phyloP scores from a whole-genome alignment of 2,888 invertebrate genomes.

The Philonicus albiceps region DNA sequence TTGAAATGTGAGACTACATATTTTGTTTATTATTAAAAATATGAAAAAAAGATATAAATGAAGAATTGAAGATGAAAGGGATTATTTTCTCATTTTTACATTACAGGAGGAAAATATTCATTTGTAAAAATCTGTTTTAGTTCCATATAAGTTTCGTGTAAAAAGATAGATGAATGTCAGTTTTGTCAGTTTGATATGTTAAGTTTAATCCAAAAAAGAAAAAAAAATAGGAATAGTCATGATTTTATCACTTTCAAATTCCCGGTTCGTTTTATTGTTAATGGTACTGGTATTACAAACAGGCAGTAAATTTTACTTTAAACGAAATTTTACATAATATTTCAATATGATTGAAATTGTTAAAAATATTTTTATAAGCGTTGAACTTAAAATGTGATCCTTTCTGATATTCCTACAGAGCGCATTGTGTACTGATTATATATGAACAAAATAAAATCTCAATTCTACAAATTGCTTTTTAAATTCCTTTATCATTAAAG shows the following conservation, averaged over 20 bases:
- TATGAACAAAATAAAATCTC: constrained; percentile 49
- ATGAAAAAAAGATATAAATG: constrained; percentile 40
- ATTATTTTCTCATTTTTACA: constrained; percentile 38
- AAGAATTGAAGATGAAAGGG: constrained; percentile 46
- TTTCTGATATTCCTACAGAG: constrained; percentile 49
- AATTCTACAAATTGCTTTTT: constrained; percentile 41
- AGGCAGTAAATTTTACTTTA: constrained; percentile 24
- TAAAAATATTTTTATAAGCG: constrained; percentile 49
- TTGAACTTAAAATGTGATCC: constrained; percentile 49
- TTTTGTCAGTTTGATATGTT: constrained; percentile 24
- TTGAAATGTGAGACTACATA: constrained; percentile 25
- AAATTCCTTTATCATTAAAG: neutral
- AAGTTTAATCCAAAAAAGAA: constrained; percentile 4
- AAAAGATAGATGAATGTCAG: constrained; percentile 23
- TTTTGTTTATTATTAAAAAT: constrained; percentile 33
- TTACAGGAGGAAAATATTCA: constrained; percentile 15
- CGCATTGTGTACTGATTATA: constrained; percentile 48
- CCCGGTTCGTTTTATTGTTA: constrained; percentile 28
- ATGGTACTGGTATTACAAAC: constrained; percentile 17
- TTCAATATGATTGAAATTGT: constrained; percentile 49
- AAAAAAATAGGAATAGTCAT: constrained; percentile 11
- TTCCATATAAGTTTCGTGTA: constrained; percentile 26
- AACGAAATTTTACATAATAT: constrained; percentile 40
- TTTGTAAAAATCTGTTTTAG: constrained; percentile 30
- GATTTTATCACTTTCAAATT: constrained; percentile 20